These are phyloP conservation scores for Nephila pilipes DNA, from an alignment of 1,140 invertebrate genomes.

Conservation along the genomic window DNA sequence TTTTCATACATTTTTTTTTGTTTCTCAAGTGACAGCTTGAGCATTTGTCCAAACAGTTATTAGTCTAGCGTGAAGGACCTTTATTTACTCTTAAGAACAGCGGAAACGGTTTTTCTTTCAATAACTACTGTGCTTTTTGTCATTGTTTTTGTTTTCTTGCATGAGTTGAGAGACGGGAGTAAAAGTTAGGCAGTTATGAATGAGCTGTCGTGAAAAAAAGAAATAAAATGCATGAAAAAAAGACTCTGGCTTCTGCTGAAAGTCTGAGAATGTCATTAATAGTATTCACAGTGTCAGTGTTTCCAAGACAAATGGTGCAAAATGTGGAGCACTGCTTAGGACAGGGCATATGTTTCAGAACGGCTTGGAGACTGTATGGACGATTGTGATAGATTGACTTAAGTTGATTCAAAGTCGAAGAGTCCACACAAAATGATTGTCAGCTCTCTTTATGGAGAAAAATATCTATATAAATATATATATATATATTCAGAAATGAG, in stretches of 20 bases:
- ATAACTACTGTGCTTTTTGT: background rate
- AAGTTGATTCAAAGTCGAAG: background rate
- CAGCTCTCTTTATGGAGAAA: too few relatives aligned
- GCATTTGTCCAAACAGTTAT: constrained; percentile 25
- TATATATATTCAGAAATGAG: too few relatives aligned
- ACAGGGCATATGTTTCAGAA: constrained; percentile 32
- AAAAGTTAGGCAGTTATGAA: constrained; percentile 6
- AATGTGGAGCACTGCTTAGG: constrained; percentile 15
- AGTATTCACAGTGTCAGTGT: background rate
- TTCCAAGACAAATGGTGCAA: constrained; percentile 32
- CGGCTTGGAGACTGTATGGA: background rate
- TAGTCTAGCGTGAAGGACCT: constrained; percentile 27
- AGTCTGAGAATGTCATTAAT: constrained; percentile 33
- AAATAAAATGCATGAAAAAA: background rate
- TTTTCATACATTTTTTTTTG: background rate
- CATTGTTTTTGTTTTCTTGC: background rate
- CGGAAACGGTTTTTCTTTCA: background rate
- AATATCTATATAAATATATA: too few relatives aligned
- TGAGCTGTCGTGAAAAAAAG: constrained; percentile 1
- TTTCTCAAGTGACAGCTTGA: background rate
- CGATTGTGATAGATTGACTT: constrained; percentile 19
- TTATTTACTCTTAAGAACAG: constrained; percentile 24
- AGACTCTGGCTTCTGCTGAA: background rate
- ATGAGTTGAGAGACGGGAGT: background rate
- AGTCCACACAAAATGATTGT: background rate